Percentiles rank a stretch among this genome's conserved stretches.
Evolutionary conservation across 2,113 vertebrate species (phyloP).

Genomic region (Atherinomorus stipes): DNA sequence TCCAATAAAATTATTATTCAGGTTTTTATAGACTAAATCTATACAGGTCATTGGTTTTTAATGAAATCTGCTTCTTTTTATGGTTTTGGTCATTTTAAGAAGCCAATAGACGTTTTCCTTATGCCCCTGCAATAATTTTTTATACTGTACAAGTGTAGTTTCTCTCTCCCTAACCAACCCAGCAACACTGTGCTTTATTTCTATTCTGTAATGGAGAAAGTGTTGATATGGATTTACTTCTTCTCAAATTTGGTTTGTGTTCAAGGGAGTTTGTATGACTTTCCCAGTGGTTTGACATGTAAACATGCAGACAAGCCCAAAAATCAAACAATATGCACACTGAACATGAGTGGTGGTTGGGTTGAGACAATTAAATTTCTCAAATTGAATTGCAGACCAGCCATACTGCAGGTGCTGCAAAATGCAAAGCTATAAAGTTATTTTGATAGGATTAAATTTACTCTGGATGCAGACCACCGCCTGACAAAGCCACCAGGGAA

Average conservation of each 20-base stretch:
- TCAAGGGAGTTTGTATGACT: slow-evolving; percentile 44
- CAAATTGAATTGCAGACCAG: slow-evolving; percentile 31
- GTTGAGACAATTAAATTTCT: slow-evolving; percentile 46
- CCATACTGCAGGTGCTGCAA: slow-evolving; percentile 48
- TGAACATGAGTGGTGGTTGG: slow-evolving; percentile 35
- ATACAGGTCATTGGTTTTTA: slow-evolving; percentile 63
- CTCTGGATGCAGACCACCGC: slow-evolving; percentile 37
- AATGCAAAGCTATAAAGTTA: slow-evolving; percentile 39
- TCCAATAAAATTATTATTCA: slow-evolving; percentile 59
- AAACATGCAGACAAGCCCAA: slow-evolving; percentile 45
- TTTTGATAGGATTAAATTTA: slow-evolving; percentile 64
- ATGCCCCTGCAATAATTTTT: slow-evolving; percentile 36
- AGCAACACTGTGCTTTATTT: slow-evolving; percentile 27
- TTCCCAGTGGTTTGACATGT: slow-evolving; percentile 45
- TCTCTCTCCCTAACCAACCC: slow-evolving; percentile 27
- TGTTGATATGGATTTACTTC: slow-evolving; percentile 48
- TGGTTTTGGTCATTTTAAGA: slow-evolving; percentile 38
- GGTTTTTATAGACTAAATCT: slow-evolving; percentile 64
- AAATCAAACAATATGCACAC: slow-evolving; percentile 60
- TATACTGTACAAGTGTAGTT: slow-evolving; percentile 21
- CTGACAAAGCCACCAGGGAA: slow-evolving; percentile 34
- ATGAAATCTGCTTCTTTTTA: slow-evolving; percentile 55
- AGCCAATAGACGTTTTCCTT: slow-evolving; percentile 39
- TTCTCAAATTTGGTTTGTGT: slow-evolving; percentile 50
- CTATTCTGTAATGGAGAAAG: slow-evolving; percentile 53